Evolutionary conservation across 2,797 vertebrate genomes (phyloP).

Genomic region (Lithobates pipiens): DNA sequence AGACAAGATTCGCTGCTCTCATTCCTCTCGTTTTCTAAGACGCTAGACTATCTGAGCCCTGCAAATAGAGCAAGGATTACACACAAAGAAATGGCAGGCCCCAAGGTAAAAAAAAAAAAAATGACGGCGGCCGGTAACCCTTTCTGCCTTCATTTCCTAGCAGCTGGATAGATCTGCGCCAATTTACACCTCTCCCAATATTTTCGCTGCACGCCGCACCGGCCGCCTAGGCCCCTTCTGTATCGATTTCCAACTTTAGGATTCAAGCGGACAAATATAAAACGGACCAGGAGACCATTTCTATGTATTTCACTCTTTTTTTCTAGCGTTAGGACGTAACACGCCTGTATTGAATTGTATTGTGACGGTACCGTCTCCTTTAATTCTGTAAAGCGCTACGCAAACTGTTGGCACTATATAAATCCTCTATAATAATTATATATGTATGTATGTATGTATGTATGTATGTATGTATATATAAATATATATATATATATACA

Average conservation of each 20-base stretch:
- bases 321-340: neutral
- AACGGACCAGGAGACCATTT: neutral
- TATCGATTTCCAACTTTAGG: neutral
- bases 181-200: neutral
- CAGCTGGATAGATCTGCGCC: neutral
- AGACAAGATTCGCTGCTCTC: conserved; percentile 40
- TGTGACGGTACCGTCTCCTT: too few relatives aligned
- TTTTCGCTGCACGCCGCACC: neutral
- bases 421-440: too few relatives aligned
- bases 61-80: conserved; percentile 51
- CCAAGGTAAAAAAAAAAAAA: neutral
- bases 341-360: too few relatives aligned
- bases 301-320: neutral
- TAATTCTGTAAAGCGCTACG: too few relatives aligned
- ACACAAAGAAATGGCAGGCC: conserved; percentile 38
- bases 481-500: too few relatives aligned
- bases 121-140: conserved; percentile 16
- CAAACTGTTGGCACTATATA: too few relatives aligned
- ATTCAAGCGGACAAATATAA: neutral
- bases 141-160: neutral
- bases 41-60: conserved; percentile 39
- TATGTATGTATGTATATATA: too few relatives aligned
- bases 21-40: conserved; percentile 41
- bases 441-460: too few relatives aligned
- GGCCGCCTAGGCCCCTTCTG: neutral